Percentiles rank a stretch among this genome's conserved stretches.
phyloP scores from a whole-genome alignment of 2,113 vertebrate genomes.

The Regulus satrapa region DNA sequence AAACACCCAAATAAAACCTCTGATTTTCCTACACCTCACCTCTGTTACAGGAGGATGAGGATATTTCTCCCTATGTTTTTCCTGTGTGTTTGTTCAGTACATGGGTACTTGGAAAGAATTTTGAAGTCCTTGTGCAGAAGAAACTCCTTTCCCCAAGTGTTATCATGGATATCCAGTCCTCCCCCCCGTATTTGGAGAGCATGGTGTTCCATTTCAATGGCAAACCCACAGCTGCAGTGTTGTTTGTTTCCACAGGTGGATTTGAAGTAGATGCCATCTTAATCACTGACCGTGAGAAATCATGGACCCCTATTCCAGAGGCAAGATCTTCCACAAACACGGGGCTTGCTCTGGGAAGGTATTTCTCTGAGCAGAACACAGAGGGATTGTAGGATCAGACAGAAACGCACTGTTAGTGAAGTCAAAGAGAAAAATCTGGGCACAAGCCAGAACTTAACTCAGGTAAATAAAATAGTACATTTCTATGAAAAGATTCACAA shows the following conservation, averaged over 20 bases:
- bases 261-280: background rate
- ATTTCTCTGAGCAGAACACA: conserved; percentile 33
- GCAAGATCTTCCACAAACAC: conserved; percentile 47
- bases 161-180: background rate
- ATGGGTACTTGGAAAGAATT: background rate
- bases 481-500: conserved; percentile 19
- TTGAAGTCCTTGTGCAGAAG: background rate
- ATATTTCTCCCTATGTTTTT: background rate
- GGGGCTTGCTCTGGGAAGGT: background rate
- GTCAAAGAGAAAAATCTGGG: conserved; percentile 12
- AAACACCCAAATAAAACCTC: background rate
- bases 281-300: conserved; percentile 38
- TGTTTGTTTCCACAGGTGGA: conserved; percentile 59
- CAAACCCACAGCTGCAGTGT: background rate
- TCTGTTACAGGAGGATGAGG: background rate
- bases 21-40: background rate
- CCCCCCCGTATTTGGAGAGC: background rate
- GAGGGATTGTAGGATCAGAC: conserved; percentile 43
- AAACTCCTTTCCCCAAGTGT: background rate
- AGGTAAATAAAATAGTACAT: conserved; percentile 45
- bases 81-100: background rate
- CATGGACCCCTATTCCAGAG: background rate
- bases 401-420: conserved; percentile 7
- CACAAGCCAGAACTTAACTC: conserved; percentile 35
- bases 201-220: background rate